Evolutionary conservation across 2,888 invertebrate species (phyloP), one percentile per base, ranked within the genome.

Genomic region (Venusia cambrica): DNA sequence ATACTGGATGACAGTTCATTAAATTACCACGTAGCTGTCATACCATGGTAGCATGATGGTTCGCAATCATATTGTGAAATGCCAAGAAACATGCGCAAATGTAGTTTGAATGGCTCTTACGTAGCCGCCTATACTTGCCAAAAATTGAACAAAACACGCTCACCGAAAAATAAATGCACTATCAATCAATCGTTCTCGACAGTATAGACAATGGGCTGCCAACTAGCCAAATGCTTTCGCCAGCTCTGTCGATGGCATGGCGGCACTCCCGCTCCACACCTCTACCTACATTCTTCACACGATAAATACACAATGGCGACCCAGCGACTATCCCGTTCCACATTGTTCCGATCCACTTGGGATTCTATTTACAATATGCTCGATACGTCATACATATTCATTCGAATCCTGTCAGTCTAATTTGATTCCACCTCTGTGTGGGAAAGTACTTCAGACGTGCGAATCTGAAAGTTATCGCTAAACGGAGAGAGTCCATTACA

Each of bases 151-250:
- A 44, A 41, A 38, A 48, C 51, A 55, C 54, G 56, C 50, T 52
- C 38, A 48, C 39, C 60, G 49, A 40, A 62, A 54, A 71, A 72
- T 71, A 73, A 64, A 50, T 44, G 34, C 45, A 55, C 53, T 53
- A 73, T 73, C 71, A 63, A 78, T 77, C 73, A 72, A 62, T 66
- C 56, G 48, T 38, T 46, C 57, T 15, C 21, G 67, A 67, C 67
- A 64, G 66, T 64, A n/a, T n/a, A 68, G 56, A 62, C 59, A 54
- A 51, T 47, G 54, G 47, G 52, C 38, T 68, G 36, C 35, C 34
- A 35, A 27, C 34, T 42, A 28, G 73, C 69, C 76, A 73, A 77
- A 61, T 63, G 62, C 61, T 71, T 64, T 65, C 63, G 57, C 53
- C 50, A 45, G 46, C 39, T 25, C 13, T 22, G 11, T 31, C 14